Conservation (phyloP, 2,888 invertebrate species). For the Girardia tigrina region DNA sequence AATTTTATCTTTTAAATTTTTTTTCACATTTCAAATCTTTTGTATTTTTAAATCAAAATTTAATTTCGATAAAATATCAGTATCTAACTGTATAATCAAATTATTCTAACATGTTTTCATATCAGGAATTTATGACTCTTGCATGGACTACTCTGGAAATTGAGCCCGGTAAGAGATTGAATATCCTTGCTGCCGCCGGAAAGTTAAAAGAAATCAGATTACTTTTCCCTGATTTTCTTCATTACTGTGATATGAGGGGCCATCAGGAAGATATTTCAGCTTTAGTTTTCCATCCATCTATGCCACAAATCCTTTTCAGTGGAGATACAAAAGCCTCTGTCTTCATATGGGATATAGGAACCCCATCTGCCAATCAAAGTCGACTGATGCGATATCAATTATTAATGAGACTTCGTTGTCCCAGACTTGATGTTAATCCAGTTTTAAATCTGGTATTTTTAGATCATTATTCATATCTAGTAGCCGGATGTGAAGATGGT, state of each 20-base stretch:
- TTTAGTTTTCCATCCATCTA: slow-evolving; percentile 37
- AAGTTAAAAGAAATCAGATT: slow-evolving; percentile 41
- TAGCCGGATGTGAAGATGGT: slow-evolving; percentile 37
- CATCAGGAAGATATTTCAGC: slow-evolving; percentile 40
- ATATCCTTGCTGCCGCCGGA: slow-evolving; percentile 47
- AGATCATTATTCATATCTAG: slow-evolving; percentile 35
- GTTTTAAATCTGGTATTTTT: slow-evolving; percentile 37
- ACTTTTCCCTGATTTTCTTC: slow-evolving; percentile 45
- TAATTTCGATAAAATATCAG: too few relatives aligned
- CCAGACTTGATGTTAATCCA: slow-evolving; percentile 36
- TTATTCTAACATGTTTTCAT: too few relatives aligned
- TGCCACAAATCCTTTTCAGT: slow-evolving; percentile 37
- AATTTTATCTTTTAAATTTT: too few relatives aligned
- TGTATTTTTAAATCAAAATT: too few relatives aligned
- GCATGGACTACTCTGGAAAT: slow-evolving; percentile 50
- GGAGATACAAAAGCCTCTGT: slow-evolving; percentile 37
- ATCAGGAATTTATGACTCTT: slow-evolving; percentile 48
- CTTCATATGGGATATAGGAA: slow-evolving; percentile 37
- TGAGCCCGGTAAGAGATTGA: slow-evolving; percentile 39
- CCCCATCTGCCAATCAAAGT: slow-evolving; percentile 36
- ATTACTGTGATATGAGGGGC: slow-evolving; percentile 42
- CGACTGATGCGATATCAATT: slow-evolving; percentile 35
- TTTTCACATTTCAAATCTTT: too few relatives aligned
- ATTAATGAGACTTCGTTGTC: slow-evolving; percentile 36
- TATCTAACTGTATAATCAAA: too few relatives aligned